phyloP scores from a whole-genome alignment of 2,113 vertebrate genomes.

The Chelonoidis abingdonii region DNA sequence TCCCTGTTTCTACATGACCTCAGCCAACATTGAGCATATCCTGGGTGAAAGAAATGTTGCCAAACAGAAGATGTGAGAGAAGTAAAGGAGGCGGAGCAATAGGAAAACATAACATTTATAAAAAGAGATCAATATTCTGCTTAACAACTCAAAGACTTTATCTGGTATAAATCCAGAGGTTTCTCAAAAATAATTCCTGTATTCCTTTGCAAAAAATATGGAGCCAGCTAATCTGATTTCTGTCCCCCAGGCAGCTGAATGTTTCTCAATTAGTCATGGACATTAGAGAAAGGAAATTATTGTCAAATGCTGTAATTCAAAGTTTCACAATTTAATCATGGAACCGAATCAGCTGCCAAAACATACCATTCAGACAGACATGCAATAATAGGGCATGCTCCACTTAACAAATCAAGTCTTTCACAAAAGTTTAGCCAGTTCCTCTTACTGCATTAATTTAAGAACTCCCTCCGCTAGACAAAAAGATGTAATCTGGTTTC shows the following conservation, averaged over 20 bases:
- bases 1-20: neutral
- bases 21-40: neutral
- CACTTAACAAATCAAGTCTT: neutral
- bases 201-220: neutral
- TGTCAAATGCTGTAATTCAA: neutral
- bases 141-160: conserved; percentile 2
- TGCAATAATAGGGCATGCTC: neutral
- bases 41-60: neutral
- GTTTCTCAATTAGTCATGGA: neutral
- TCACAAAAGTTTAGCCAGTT: neutral
- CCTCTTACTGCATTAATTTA: neutral
- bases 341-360: neutral
- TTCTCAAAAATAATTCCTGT: neutral
- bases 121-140: neutral
- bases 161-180: neutral
- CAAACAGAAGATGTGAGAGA: neutral
- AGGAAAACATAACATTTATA: neutral
- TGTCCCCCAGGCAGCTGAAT: neutral
- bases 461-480: neutral
- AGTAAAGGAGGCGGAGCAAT: neutral
- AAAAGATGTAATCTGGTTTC: neutral
- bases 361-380: neutral
- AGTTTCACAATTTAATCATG: neutral
- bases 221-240: neutral
- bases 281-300: neutral